phyloP scores from a whole-genome alignment of 2,888 invertebrate species.

The Tetheella fluctuosa region DNA sequence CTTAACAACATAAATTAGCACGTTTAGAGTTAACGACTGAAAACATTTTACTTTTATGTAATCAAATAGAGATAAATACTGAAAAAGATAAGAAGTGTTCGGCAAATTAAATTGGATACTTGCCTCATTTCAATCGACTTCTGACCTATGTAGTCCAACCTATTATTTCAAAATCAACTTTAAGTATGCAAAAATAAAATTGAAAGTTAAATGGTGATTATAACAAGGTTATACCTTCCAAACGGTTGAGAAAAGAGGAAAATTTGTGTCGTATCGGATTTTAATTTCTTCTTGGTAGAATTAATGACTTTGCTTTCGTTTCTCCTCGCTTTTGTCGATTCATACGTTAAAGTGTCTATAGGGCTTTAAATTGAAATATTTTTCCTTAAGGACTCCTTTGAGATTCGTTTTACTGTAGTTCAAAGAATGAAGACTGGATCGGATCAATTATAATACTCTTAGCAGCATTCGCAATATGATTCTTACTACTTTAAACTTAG shows the following conservation, averaged over 20 bases:
- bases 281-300: slow-evolving; percentile 79
- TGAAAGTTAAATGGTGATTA: slow-evolving; percentile 19
- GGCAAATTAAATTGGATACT: slow-evolving; percentile 81
- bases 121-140: slow-evolving; percentile 42
- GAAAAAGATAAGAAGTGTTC: slow-evolving; percentile 76
- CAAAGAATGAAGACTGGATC: neutral
- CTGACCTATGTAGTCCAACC: slow-evolving; percentile 30
- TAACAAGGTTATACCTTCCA: slow-evolving; percentile 38
- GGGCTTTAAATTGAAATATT: slow-evolving; percentile 50
- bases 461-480: neutral
- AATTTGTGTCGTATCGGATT: slow-evolving; percentile 83
- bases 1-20: neutral
- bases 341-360: slow-evolving; percentile 66
- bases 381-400: slow-evolving; percentile 20
- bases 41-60: slow-evolving; percentile 72
- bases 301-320: slow-evolving; percentile 77
- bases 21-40: slow-evolving; percentile 36
- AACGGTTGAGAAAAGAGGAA: slow-evolving; percentile 52
- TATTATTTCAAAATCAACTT: slow-evolving; percentile 7
- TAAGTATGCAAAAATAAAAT: slow-evolving; percentile 24
- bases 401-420: neutral
- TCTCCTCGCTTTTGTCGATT: slow-evolving; percentile 55
- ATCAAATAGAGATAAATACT: slow-evolving; percentile 79
- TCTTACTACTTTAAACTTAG: neutral
- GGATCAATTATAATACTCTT: too few relatives aligned